Conservation (phyloP, 2,888 invertebrate species). For the Tenthredo livida region DNA sequence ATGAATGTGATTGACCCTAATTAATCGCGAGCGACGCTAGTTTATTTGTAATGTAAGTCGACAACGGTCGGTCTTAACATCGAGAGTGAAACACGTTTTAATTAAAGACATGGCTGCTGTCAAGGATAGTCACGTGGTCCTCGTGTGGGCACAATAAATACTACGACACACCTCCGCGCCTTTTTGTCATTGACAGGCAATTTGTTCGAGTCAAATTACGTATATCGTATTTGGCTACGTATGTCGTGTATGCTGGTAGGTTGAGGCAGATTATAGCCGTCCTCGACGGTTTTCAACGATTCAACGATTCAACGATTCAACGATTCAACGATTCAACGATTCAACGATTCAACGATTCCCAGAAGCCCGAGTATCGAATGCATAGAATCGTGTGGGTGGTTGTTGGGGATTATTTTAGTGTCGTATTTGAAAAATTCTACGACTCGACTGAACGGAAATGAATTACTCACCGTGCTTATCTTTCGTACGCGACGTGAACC, state of each 20-base stretch:
- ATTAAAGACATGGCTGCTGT: constrained; percentile 57
- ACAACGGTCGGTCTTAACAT: not conserved
- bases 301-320: too few species aligned
- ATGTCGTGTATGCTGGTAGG: not conserved
- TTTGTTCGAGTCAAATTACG: not conserved
- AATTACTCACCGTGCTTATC: constrained; percentile 75
- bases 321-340: too few species aligned
- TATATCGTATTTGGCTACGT: not conserved
- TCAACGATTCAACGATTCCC: too few species aligned
- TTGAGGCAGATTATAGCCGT: not conserved
- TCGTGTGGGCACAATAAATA: not conserved
- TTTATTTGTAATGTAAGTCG: constrained; percentile 30
- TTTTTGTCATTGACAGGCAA: not conserved
- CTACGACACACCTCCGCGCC: constrained; percentile 16
- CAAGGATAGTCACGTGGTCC: constrained; percentile 62
- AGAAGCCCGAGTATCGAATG: not conserved
- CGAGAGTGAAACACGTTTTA: constrained; percentile 27
- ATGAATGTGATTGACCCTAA: constrained; percentile 52
- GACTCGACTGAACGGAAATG: not conserved
- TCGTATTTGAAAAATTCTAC: not conserved
- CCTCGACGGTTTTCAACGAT: not conserved
- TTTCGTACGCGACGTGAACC: constrained; percentile 77
- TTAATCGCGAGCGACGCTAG: constrained; percentile 39
- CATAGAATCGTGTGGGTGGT: not conserved
- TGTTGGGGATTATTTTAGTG: not conserved